Evolutionary conservation across 2,797 vertebrate genomes (phyloP).

Genomic region (Antrozous pallidus): DNA sequence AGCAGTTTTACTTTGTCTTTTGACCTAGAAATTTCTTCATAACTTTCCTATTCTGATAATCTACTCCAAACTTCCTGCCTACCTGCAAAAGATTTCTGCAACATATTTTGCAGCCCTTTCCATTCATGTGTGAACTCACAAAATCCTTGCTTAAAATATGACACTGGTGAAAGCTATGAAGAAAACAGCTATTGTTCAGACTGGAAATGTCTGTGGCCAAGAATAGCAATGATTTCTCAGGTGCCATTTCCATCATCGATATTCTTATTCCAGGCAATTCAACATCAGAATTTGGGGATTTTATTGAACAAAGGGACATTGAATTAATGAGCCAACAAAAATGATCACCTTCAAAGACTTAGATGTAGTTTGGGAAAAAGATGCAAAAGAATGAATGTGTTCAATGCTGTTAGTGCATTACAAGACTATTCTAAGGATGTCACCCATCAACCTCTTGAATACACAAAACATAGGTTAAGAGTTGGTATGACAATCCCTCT

Average conservation of each 20-base stretch:
- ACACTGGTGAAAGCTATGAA: conserved; percentile 73
- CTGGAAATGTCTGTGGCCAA: conserved; percentile 79
- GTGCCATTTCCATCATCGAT: conserved; percentile 73
- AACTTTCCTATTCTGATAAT: conserved; percentile 64
- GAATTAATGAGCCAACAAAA: conserved; percentile 63
- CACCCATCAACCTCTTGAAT: conserved; percentile 54
- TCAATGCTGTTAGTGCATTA: conserved; percentile 6
- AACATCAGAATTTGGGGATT: background rate
- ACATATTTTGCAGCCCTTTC: conserved; percentile 64
- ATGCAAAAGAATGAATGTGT: conserved; percentile 40
- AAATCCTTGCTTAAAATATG: conserved; percentile 74
- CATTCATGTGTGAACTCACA: conserved; percentile 58
- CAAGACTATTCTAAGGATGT: conserved; percentile 58
- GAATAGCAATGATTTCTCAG: conserved; percentile 75
- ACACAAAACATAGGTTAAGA: conserved; percentile 48
- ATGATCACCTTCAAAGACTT: conserved; percentile 39
- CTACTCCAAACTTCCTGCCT: conserved; percentile 70
- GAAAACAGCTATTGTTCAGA: conserved; percentile 79
- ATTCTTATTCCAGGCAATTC: conserved; percentile 61
- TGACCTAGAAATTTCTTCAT: conserved; percentile 53
- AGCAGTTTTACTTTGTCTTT: conserved; percentile 60
- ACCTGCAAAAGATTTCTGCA: conserved; percentile 68
- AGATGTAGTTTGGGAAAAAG: conserved; percentile 12
- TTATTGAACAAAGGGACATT: conserved; percentile 61
- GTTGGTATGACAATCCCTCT: background rate